Conservation (phyloP, 92 coral and sea anemone genomes). For the Blastomussa wellsi region DNA sequence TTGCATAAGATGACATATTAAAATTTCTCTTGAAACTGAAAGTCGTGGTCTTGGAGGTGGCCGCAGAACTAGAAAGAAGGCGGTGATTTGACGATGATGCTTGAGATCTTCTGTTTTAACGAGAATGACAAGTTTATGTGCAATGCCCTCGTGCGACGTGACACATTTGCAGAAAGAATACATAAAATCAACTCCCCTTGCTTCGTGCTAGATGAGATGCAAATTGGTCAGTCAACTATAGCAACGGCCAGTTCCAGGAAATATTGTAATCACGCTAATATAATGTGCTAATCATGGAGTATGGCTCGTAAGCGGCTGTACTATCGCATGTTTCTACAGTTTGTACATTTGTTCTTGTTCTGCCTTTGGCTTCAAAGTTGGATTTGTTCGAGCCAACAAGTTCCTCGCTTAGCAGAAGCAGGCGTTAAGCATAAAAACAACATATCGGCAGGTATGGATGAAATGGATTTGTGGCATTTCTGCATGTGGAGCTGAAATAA, state of each 20-base stretch:
- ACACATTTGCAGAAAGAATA: too few relatives aligned
- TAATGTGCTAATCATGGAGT: not conserved
- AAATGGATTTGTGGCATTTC: not conserved
- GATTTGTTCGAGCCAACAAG: not conserved
- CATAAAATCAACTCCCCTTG: not conserved
- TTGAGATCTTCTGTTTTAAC: not conserved
- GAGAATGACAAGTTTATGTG: not conserved
- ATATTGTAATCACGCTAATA: not conserved
- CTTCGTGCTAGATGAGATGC: conserved; percentile 5
- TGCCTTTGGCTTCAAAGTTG: not conserved
- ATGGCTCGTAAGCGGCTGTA: conserved; percentile 3
- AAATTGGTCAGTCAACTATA: conserved; percentile 24
- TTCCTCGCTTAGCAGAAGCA: not conserved
- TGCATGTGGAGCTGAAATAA: not conserved
- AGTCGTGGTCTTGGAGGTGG: not conserved
- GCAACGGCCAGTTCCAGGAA: conserved; percentile 14
- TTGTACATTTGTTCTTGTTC: not conserved
- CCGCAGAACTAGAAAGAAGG: not conserved
- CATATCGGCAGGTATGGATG: conserved; percentile 14
- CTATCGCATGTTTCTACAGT: not conserved
- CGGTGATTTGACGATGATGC: not conserved
- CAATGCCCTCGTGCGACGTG: not conserved
- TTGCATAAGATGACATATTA: not conserved
- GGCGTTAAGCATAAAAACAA: not conserved
- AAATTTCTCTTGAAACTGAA: not conserved